Conservation (phyloP, 2,888 invertebrate genomes). For the Caenorhabditis wallacei region DNA sequence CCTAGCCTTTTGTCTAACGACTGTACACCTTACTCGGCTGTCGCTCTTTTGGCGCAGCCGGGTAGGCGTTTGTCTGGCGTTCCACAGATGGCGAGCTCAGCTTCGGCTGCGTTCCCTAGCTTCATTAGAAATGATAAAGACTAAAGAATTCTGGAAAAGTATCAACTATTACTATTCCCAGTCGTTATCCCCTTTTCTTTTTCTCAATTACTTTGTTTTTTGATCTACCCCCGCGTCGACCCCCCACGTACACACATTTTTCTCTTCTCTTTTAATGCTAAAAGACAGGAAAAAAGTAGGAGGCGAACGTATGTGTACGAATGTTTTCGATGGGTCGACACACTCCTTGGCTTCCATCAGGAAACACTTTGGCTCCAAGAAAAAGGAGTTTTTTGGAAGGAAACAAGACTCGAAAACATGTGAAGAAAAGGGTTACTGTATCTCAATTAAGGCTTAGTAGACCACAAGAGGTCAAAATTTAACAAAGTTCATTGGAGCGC, state of each 20-base stretch:
- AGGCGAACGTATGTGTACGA: conserved; percentile 25
- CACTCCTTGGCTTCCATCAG: conserved; percentile 35
- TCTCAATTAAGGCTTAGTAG: background rate
- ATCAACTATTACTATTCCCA: background rate
- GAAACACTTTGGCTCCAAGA: conserved; percentile 35
- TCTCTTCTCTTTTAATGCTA: conserved; percentile 8
- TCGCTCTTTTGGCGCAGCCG: no score
- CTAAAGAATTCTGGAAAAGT: no score
- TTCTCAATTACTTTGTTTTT: conserved; percentile 44
- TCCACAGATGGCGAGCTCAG: no score
- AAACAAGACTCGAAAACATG: background rate
- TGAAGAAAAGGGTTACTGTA: background rate
- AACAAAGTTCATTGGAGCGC: conserved; percentile 33
- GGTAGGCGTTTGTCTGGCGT: no score
- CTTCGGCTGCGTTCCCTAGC: no score
- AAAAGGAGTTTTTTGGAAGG: background rate
- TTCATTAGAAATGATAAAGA: no score
- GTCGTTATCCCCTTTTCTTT: conserved; percentile 1
- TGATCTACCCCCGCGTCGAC: conserved; percentile 16
- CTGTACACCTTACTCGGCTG: no score
- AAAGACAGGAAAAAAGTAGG: conserved; percentile 16
- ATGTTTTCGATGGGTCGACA: conserved; percentile 45
- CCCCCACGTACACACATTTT: background rate
- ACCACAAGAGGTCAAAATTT: background rate
- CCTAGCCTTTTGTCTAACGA: no score